Evolutionary conservation across 2,113 vertebrate genomes (phyloP).

Genomic region (Rhinopomastus cyanomelas): DNA sequence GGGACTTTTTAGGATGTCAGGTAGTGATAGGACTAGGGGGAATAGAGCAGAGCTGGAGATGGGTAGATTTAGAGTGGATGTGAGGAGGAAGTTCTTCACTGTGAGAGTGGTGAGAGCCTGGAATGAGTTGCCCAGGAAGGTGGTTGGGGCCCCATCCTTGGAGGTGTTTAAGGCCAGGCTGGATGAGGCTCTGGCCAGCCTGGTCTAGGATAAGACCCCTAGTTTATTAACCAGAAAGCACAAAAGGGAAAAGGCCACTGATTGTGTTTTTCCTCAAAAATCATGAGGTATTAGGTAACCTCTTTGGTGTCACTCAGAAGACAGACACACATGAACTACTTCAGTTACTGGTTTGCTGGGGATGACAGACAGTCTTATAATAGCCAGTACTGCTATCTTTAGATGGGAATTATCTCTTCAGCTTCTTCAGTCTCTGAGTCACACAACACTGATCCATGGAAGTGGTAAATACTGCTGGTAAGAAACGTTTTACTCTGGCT

Average conservation of each 20-base stretch:
- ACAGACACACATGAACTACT: rapidly evolving
- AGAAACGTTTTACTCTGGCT: not conserved
- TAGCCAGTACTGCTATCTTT: not conserved
- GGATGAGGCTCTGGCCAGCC: too few species aligned
- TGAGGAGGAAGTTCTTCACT: too few species aligned
- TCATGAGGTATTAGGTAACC: not conserved
- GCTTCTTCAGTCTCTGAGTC: not conserved
- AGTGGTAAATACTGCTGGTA: not conserved
- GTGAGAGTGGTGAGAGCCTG: too few species aligned
- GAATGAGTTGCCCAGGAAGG: too few species aligned
- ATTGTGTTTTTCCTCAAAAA: not conserved
- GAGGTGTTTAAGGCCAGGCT: too few species aligned
- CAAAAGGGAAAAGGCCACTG: not conserved
- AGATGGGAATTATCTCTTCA: not conserved
- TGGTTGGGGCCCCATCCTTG: too few species aligned
- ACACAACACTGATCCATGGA: not conserved
- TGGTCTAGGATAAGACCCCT: too few species aligned
- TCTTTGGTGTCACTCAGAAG: not conserved
- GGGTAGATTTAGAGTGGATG: too few species aligned
- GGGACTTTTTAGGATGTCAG: too few species aligned
- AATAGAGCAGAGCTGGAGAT: too few species aligned
- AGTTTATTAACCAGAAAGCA: not conserved
- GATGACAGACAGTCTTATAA: not conserved
- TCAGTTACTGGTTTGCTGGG: not conserved
- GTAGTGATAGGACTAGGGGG: too few species aligned